Evolutionary conservation across 2,888 invertebrate species (phyloP).

Genomic region (Drosophila vallismaia): DNA sequence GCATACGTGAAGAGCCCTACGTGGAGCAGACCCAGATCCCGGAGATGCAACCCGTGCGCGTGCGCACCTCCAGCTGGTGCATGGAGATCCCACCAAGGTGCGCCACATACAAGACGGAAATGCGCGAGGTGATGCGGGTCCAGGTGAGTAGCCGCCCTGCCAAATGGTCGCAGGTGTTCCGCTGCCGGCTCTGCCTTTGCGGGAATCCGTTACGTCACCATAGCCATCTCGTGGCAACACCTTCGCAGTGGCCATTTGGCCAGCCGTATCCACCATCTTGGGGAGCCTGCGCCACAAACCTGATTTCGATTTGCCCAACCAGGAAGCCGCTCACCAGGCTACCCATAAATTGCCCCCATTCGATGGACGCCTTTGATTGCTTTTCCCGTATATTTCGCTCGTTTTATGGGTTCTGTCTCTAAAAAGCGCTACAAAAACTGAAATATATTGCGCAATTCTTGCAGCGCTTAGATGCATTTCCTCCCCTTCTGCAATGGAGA

Average conservation of each 20-base stretch:
- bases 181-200: slow-evolving; percentile 69
- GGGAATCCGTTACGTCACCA: slow-evolving; percentile 58
- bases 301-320: slow-evolving; percentile 61
- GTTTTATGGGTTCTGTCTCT: slow-evolving; percentile 60
- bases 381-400: slow-evolving; percentile 31
- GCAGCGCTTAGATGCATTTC: slow-evolving; percentile 23
- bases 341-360: slow-evolving; percentile 54
- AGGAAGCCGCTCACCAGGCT: slow-evolving; percentile 54
- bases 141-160: slow-evolving; percentile 85
- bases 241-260: slow-evolving; percentile 54
- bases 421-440: slow-evolving; percentile 1
- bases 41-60: slow-evolving; percentile 86
- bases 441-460: slow-evolving; percentile 57
- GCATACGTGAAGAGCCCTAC: slow-evolving; percentile 85
- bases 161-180: slow-evolving; percentile 47
- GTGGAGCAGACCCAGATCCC: slow-evolving; percentile 84
- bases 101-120: slow-evolving; percentile 88
- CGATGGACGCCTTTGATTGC: slow-evolving; percentile 55
- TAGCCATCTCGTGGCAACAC: slow-evolving; percentile 57
- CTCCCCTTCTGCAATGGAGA: slow-evolving; percentile 32
- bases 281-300: slow-evolving; percentile 70
- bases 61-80: slow-evolving; percentile 91
- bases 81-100: slow-evolving; percentile 92
- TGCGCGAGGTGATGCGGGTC: slow-evolving; percentile 88
- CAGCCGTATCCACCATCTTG: slow-evolving; percentile 34